phyloP scores from a whole-genome alignment of 1,140 invertebrate genomes.

The Galendromus occidentalis region DNA sequence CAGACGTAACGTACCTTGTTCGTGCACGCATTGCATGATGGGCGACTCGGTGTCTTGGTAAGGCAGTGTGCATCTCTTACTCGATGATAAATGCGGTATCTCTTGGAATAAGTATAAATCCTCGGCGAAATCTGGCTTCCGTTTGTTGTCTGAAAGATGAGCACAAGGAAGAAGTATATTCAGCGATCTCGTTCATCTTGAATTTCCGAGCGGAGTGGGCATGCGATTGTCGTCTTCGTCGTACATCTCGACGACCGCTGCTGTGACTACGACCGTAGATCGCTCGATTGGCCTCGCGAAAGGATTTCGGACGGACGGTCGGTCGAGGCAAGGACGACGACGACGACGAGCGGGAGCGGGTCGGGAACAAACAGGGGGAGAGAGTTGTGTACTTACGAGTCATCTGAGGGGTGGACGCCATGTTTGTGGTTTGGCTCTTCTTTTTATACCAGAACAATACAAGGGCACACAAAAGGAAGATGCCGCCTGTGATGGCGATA shows the following conservation, averaged over 20 bases:
- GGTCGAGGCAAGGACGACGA: too few relatives aligned
- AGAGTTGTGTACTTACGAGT: background rate
- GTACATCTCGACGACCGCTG: too few relatives aligned
- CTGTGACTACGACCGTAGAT: too few relatives aligned
- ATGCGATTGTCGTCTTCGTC: too few relatives aligned
- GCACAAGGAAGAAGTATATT: too few relatives aligned
- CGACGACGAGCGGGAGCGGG: background rate
- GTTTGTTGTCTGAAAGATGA: constrained; percentile 11
- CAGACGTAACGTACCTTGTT: background rate
- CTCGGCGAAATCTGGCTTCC: constrained; percentile 9
- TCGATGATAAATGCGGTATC: constrained; percentile 10
- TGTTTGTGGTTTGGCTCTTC: background rate
- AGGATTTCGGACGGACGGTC: too few relatives aligned
- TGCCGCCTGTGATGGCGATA: constrained; percentile 3
- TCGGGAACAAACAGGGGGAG: background rate
- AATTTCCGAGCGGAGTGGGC: too few relatives aligned
- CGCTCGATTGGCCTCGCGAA: too few relatives aligned
- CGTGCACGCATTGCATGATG: constrained; percentile 9
- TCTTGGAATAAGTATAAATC: constrained; percentile 10
- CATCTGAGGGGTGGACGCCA: background rate
- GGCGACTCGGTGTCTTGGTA: constrained; percentile 10
- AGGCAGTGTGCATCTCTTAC: background rate
- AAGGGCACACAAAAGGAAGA: constrained; percentile 9
- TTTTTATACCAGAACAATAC: constrained; percentile 11
- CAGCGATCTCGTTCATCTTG: too few relatives aligned